phyloP scores from a whole-genome alignment of 1,140 invertebrate genomes.

The Apis florea region DNA sequence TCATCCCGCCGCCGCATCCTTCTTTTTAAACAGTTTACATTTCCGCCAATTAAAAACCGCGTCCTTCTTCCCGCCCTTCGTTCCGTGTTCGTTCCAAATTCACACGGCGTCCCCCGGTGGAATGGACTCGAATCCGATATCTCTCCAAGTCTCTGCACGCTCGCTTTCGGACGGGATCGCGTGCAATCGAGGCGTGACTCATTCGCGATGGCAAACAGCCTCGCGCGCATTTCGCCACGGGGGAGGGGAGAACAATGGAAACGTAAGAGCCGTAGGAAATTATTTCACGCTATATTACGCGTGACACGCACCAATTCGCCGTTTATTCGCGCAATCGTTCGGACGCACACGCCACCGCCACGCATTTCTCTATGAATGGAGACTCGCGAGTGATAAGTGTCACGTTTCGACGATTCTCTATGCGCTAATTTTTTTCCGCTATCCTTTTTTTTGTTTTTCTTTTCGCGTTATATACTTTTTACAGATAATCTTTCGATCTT shows the following conservation, averaged over 20 bases:
- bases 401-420: no score
- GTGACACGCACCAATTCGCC: constrained; percentile 47
- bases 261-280: constrained; percentile 43
- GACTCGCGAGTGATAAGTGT: not conserved
- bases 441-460: no score
- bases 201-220: constrained; percentile 26
- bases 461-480: no score
- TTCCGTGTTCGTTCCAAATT: not conserved
- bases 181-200: constrained; percentile 46
- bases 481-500: no score
- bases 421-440: no score
- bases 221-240: not conserved
- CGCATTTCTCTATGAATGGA: no score
- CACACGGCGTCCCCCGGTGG: no score
- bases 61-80: not conserved
- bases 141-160: not conserved
- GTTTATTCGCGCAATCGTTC: constrained; percentile 35
- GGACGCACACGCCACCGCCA: not conserved
- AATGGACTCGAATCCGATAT: not conserved
- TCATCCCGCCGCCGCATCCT: not conserved
- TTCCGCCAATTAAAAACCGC: constrained; percentile 13
- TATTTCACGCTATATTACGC: constrained; percentile 43
- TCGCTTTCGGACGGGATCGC: constrained; percentile 24
- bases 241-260: constrained; percentile 30
- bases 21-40: not conserved